Base-by-base conservation (phyloP, 2,797 vertebrate species). In the Buphagus erythrorhynchus region DNA sequence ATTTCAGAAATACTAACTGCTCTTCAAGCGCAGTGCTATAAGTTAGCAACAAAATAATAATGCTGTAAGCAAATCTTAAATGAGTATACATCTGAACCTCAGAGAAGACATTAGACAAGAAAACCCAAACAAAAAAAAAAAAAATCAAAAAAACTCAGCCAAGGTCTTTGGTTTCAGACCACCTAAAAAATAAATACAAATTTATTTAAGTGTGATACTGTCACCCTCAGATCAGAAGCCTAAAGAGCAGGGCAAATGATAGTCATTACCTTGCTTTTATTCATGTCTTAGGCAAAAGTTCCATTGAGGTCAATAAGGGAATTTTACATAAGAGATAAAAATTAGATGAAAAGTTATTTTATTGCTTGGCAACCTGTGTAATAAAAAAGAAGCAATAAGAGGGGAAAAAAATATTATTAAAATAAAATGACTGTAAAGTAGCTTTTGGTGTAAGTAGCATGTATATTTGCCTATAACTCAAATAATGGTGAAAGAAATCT, bases 271-370 rank as follows among this genome's bases (percentile, higher is more conserved):
- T 79, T 57, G 15, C 21, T 86, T 80, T 77, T 62, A 73, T 90
- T 91, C 8, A 29, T 59, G 20, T 25, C 33, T 89, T 73, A 61
- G 29, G 72, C 13, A 92, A 90, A 87, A 95, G 63, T 16, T 67
- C 19, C 5, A 36, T 3, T 74, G 45, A 80, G 12, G 14, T 82
- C 40, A 73, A 11, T 42, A 93, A 96, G 61, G 11, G 52, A 94
- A 62, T 94, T 92, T 90, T 94, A 79, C 68, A 95, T 94, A 95
- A 92, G 73, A 79, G 45, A 95, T 51, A 85, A 94, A 95, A 91
- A 65, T 89, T 45, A 97, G 35, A 82, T 68, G 11, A 83, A 79
- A 76, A 77, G 80, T 26, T 59, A 86, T 91, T 92, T 95, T 91
- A 81, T 79, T 95, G 65, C 36, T 83, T 93, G 63, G 29, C 36